A percentile compares a stretch with the other conserved stretches of the same genome.
phyloP scores from a whole-genome alignment of 2,113 vertebrate genomes.

The Microtus oregoni region DNA sequence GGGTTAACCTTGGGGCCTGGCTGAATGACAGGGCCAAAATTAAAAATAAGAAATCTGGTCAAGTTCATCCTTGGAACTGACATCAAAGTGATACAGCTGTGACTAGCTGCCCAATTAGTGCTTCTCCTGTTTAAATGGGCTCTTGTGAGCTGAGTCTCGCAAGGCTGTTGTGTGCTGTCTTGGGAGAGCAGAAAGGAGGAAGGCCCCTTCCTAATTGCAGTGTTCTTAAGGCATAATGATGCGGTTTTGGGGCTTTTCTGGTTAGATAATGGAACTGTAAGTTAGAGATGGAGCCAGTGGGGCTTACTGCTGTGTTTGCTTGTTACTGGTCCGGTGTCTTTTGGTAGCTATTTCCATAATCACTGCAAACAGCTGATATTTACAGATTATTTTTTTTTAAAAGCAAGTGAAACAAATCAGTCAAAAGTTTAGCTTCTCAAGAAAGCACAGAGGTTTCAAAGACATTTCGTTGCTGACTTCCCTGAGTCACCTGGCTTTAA shows the following conservation, averaged over 20 bases:
- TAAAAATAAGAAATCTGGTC: conserved; percentile 62
- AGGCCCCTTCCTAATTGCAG: conserved; percentile 53
- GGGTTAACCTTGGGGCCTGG: conserved; percentile 34
- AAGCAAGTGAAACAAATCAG: conserved; percentile 34
- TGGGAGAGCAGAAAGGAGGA: neutral
- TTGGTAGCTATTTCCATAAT: conserved; percentile 57
- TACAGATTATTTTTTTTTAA: neutral
- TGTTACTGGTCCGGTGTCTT: conserved; percentile 10
- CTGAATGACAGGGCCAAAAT: conserved; percentile 6
- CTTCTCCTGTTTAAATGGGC: conserved; percentile 58
- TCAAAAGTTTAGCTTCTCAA: conserved; percentile 36
- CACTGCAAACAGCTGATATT: conserved; percentile 56
- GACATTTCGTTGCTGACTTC: conserved; percentile 16
- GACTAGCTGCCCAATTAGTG: conserved; percentile 73
- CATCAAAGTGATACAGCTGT: conserved; percentile 74
- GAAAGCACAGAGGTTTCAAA: conserved; percentile 27
- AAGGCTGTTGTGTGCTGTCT: conserved; percentile 52
- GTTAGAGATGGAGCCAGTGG: neutral
- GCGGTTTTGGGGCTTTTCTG: conserved; percentile 55
- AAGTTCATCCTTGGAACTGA: conserved; percentile 57
- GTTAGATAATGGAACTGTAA: conserved; percentile 62
- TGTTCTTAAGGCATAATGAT: conserved; percentile 51
- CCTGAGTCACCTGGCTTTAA: neutral
- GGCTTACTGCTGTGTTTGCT: neutral
- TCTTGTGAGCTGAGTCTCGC: conserved; percentile 25